Base-by-base conservation (phyloP, 1,140 invertebrate species). In the Eriosoma lanigerum region DNA sequence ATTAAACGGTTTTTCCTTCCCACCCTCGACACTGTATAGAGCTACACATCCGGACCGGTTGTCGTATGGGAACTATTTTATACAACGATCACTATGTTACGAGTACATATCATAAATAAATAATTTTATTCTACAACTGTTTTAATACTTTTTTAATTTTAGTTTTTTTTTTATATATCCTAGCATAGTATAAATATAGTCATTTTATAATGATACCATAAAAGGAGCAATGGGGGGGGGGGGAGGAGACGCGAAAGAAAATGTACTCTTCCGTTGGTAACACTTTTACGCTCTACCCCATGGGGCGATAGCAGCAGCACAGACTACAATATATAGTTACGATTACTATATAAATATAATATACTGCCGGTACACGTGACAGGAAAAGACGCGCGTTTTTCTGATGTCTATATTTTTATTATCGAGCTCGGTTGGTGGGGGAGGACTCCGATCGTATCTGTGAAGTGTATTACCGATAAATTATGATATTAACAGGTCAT, bases 1-100 rank as follows among this genome's bases (percentile, higher is more conserved):
- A 52, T 52, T 24, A 29, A 72, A 72, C 46, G 68, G 68, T 72
- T 72, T 72, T 72, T 72, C 68, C 46, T 50, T 24, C 32, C 46
- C 46, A 10, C 66, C 46, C 24, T 24, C 17, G 64, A 38, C n/a
- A 12, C 15, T 3, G 32, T 38, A 4, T 38, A 38, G n/a, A n/a
- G n/a, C n/a, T n/a, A n/a, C n/a, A n/a, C n/a, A 21, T 3, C n/a
- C 9, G 68, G 48, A 72, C 68, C 68, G 68, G 68, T 72, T 52
- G 68, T 52, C 19, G 32, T 32, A 19, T n/a, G 64, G 32, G 24
- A 60, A 60, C 8, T 4, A 38, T 38, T 38, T 38, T n/a, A n/a
- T n/a, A n/a, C n/a, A n/a, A n/a, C n/a, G n/a, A n/a, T n/a, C n/a
- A n/a, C n/a, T n/a, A n/a, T n/a, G n/a, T n/a, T n/a, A n/a, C n/a